Base-by-base conservation (phyloP, 2,888 invertebrate genomes). In the Flabesymbios commensalis region DNA sequence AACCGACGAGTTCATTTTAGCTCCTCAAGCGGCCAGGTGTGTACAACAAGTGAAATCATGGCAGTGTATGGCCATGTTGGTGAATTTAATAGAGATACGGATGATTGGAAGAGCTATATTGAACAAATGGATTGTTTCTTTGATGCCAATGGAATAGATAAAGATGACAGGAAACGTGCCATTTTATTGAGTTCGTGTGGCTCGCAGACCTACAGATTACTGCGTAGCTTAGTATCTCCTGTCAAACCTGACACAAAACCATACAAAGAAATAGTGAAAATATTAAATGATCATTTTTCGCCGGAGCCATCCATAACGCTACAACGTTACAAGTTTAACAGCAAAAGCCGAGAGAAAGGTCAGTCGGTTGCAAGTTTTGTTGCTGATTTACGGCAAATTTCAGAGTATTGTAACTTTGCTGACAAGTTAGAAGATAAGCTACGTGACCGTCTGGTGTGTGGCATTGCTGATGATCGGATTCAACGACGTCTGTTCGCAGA, bases 101-200 rank as follows among this genome's bases (percentile, higher is more conserved):
- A 45, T 22, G 45, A 45, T 22, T 45, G 45, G 45, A 45, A n/a
- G 10, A 45, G 24, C 24, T 45, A 45, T 24, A 45, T 10, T 45
- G 45, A 45, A 45, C 45, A 45, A 45, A n/a, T 45, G 14, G 45
- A 45, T 45, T 45, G 10, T 24, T 45, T 19, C 7, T 45, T 45
- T 24, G 24, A n/a, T n/a, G 10, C 45, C 10, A 45, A 45, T 24
- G 45, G 22, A 10, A n/a, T 45, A 10, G 22, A 14, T 10, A 36
- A 36, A 14, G 22, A 14, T 19, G 45, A 45, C 22, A 22, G 22
- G 22, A 36, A 36, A n/a, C 10, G 45, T 19, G 24, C 14, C 14
- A 45, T n/a, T 45, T 22, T 45, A 19, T 24, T 45, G 17, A 22
- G 45, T 45, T 14, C 24, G 17, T 45, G 45, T 45, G 45, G 45